These are phyloP conservation scores for Diplazon laetatorius DNA, from an alignment of 2,888 invertebrate genomes.

Conservation along the genomic window DNA sequence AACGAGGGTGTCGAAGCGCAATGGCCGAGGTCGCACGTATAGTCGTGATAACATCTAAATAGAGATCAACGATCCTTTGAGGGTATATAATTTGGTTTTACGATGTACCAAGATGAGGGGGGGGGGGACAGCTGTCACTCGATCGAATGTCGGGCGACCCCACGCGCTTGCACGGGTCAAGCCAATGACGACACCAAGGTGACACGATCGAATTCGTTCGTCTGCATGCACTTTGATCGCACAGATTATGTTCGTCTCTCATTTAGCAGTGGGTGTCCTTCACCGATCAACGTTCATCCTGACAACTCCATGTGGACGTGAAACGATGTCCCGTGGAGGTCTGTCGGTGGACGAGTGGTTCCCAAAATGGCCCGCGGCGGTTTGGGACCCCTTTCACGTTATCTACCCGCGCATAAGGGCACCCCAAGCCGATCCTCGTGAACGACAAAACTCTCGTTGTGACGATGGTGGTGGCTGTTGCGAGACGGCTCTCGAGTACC, in stretches of 20 bases:
- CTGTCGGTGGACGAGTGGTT: conserved; percentile 45
- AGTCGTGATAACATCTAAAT: conserved; percentile 80
- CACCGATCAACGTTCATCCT: conserved; percentile 35
- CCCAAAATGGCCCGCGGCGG: conserved; percentile 61
- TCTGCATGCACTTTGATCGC: conserved; percentile 75
- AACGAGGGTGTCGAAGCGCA: conserved; percentile 47
- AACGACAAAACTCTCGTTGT: conserved; percentile 44
- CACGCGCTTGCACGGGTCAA: conserved; percentile 43
- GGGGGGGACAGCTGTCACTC: conserved; percentile 81
- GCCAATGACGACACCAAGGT: conserved; percentile 57
- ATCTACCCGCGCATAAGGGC: conserved; percentile 41
- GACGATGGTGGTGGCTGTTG: conserved; percentile 51
- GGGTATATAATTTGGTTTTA: conserved; percentile 82
- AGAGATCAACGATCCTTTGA: conserved; percentile 81
- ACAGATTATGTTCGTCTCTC: conserved; percentile 73
- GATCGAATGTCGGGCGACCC: conserved; percentile 66
- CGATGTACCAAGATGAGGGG: too few species aligned
- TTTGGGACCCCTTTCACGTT: conserved; percentile 47
- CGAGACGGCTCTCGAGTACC: conserved; percentile 69
- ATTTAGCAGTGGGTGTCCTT: conserved; percentile 11
- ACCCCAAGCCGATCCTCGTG: conserved; percentile 24
- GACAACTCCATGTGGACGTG: conserved; percentile 26
- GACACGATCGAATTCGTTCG: conserved; percentile 70
- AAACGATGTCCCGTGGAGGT: conserved; percentile 21
- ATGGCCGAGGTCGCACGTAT: conserved; percentile 69